Conservation (phyloP, 1,140 invertebrate species). For the Drosophila fuyamai region DNA sequence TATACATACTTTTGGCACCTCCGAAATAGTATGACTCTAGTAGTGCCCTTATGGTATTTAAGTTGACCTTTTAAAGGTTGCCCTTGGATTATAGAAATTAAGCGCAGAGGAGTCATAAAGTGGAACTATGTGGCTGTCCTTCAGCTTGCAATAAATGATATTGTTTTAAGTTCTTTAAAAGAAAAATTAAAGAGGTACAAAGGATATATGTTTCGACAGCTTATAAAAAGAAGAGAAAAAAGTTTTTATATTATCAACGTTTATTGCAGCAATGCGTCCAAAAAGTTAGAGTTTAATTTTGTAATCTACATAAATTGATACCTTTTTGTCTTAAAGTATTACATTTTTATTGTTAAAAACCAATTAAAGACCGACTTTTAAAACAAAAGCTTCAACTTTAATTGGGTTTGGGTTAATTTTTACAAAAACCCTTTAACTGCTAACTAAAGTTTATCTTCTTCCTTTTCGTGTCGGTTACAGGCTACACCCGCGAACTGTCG, state of each 20-base stretch:
- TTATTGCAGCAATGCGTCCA: not conserved
- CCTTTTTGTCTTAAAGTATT: too few species aligned
- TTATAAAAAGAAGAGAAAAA: conserved; percentile 1
- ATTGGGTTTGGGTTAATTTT: too few species aligned
- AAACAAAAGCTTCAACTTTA: too few species aligned
- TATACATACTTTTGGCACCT: not conserved
- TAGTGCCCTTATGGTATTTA: conserved; percentile 20
- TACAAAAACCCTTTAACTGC: not conserved
- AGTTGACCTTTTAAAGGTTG: conserved; percentile 30
- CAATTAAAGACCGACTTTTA: too few species aligned
- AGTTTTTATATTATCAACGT: not conserved
- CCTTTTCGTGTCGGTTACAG: conserved; percentile 70
- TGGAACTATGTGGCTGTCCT: conserved; percentile 15
- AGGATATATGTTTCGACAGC: conserved; percentile 11
- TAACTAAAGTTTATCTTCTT: not conserved
- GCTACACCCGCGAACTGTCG: conserved; percentile 87
- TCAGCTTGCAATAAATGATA: conserved; percentile 8
- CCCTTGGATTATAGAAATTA: conserved; percentile 28
- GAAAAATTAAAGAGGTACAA: conserved; percentile 4
- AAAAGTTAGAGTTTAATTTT: too few species aligned
- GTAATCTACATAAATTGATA: too few species aligned
- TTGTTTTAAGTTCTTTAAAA: conserved; percentile 26
- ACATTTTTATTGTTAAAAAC: too few species aligned
- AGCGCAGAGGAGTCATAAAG: conserved; percentile 22
- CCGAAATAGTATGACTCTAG: not conserved